Percentiles rank a stretch among this genome's conserved stretches.
Conservation (phyloP, 2,797 vertebrate genomes). For the Crax fasciolata region DNA sequence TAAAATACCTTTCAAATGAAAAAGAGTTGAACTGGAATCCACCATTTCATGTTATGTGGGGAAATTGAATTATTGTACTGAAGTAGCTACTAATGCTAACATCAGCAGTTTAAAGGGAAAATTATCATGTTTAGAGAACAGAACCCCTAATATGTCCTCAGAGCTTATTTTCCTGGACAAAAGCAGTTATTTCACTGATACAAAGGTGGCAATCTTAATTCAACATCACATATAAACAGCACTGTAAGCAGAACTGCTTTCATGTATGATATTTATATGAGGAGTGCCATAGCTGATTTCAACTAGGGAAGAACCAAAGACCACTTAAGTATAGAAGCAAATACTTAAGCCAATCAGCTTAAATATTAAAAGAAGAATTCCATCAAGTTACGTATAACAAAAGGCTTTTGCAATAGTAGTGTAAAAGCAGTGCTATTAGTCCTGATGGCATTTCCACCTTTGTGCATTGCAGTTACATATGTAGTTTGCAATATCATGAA, state of each 20-base stretch:
- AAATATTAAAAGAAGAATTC: neutral
- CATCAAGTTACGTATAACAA: neutral
- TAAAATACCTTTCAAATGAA: neutral
- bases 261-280: neutral
- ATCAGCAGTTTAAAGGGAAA: neutral
- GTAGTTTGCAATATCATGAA: neutral
- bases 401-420: neutral
- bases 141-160: neutral
- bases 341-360: neutral
- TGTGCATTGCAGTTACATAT: neutral
- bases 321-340: neutral
- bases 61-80: neutral
- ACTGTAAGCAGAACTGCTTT: neutral
- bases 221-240: neutral
- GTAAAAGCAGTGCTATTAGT: fast-evolving
- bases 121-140: neutral
- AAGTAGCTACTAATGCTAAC: neutral
- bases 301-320: neutral
- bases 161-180: neutral
- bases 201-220: neutral
- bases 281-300: neutral
- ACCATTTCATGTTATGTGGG: neutral
- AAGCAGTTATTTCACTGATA: neutral
- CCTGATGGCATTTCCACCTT: neutral
- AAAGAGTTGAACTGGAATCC: neutral